Base-by-base conservation (phyloP, 2,888 invertebrate species). In the Limnephilus rhombicus region DNA sequence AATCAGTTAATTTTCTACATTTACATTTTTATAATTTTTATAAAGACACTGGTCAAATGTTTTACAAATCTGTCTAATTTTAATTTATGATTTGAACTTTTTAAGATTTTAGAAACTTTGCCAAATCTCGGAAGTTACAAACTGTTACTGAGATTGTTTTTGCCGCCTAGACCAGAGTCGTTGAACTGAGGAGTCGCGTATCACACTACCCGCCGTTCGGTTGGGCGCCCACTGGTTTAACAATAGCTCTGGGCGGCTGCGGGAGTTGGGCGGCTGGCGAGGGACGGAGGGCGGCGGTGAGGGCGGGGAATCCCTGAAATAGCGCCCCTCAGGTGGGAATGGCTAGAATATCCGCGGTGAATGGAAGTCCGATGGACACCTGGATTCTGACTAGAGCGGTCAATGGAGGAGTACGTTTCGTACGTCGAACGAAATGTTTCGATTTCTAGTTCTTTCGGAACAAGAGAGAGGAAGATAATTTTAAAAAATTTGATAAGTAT, bases 251-350 rank as follows among this genome's bases (percentile, higher is more conserved):
- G 85, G 89, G 86, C 90, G 91, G 87, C 31, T 94, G 86, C 68
- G 31, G 94, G 94, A 94, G 94, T 94, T 94, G 94, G 94, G 88
- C 83, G 85, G 90, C 85, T 68, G 91, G 53, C 18, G 89, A 31
- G 31, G 89, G 85, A 87, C 53, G 91, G 92, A 91, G 24, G 82
- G 90, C 15, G 90, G 85, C 90, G 88, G 83, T 90, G 91, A 92
- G n/a, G 82, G 92, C n/a, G 88, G 89, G 91, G 89, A 88, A 53
- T 89, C 83, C 95, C 95, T 94, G 95, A 96, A 96, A 96, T 96
- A 96, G 95, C 95, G 94, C 94, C 95, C 95, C 95, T 96, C 96
- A 96, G 96, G 96, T 95, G 95, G 91, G 94, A 68, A 90, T 37
- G 85, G 34, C 85, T 49, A 45, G 34, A 53, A 68, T 80, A 37